Base-by-base conservation (phyloP, 2,888 invertebrate species). In the Limnephilus marmoratus region DNA sequence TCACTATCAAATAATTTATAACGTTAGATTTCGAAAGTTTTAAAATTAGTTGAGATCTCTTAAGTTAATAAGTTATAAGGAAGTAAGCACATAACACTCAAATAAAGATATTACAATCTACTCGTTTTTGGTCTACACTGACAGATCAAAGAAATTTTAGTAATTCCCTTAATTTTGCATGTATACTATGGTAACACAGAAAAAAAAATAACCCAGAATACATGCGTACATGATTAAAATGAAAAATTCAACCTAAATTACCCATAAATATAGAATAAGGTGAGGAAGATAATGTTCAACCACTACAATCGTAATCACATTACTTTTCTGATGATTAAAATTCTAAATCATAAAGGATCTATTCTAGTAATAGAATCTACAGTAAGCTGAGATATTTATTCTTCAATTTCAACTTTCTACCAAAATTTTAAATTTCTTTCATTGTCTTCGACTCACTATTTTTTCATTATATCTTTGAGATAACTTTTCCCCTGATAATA, bases 51-150 rank as follows among this genome's bases (percentile, higher is more conserved):
- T 37, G 83, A 83, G 83, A 83, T 83, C 83, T 83, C 37, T 37
- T 83, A 37, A 18, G 34, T 37, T 83, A 37, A 31, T 31, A 37
- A 37, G 83, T 83, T 83, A 37, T 24, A 83, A 37, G 24, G 11
- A 31, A 83, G 83, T 83, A 83, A 83, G 37, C 41, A 82, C 82
- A 82, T 82, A n/a, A 83, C 41, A 83, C n/a, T 83, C 83, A 83
- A 83, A 37, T 83, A 83, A 83, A 83, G 37, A 34, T 24, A 41
- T 31, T 68, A 68, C 68, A 68, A 68, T 68, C 68, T 68, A 83
- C 34, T 83, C 24, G 37, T 37, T 83, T 83, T 37, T 83, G 83
- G 83, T 83, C 83, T 37, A 83, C 37, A 37, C 37, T 83, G 37
- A 24, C 37, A 83, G 18, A 31, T 34, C 12, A 83, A 83, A 83